phyloP scores from a whole-genome alignment of 2,113 vertebrate genomes.

The Hassar affinis region DNA sequence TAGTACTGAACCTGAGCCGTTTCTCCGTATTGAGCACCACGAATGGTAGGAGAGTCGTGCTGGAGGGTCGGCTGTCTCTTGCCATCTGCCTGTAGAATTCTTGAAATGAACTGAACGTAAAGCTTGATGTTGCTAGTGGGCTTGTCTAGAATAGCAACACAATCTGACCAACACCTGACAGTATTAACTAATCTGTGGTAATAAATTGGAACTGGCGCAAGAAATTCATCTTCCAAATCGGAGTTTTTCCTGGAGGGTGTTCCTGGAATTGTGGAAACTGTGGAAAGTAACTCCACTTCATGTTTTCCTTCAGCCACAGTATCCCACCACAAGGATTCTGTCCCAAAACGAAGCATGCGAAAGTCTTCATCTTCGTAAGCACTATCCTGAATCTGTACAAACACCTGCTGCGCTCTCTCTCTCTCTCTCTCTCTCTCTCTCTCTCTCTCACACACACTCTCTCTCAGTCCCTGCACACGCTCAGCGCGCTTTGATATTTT shows the following conservation, averaged over 20 bases:
- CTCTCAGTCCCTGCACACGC: conserved; percentile 55
- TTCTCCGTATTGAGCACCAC: background rate
- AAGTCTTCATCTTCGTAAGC: conserved; percentile 64
- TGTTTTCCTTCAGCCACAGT: conserved; percentile 11
- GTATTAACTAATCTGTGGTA: conserved; percentile 21
- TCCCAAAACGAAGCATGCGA: conserved; percentile 57
- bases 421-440: conserved; percentile 50
- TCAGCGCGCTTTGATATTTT: conserved; percentile 15
- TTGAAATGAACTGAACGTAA: conserved; percentile 4
- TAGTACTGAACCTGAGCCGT: background rate
- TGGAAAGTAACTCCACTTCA: conserved; percentile 3
- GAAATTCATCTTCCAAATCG: conserved; percentile 1
- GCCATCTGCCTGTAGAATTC: background rate
- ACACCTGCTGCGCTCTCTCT: conserved; percentile 68
- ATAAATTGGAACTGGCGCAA: conserved; percentile 6
- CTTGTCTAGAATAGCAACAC: background rate
- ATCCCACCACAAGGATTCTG: conserved; percentile 29
- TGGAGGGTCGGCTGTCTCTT: background rate
- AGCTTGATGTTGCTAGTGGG: background rate
- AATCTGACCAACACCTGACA: conserved; percentile 1
- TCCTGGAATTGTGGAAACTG: conserved; percentile 13
- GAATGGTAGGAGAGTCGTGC: background rate
- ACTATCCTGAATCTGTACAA: conserved; percentile 69
- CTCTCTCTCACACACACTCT: conserved; percentile 62
- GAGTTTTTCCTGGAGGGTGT: conserved; percentile 28